Conservation (phyloP, 2,797 vertebrate species). For the Epinephelus awoara region DNA sequence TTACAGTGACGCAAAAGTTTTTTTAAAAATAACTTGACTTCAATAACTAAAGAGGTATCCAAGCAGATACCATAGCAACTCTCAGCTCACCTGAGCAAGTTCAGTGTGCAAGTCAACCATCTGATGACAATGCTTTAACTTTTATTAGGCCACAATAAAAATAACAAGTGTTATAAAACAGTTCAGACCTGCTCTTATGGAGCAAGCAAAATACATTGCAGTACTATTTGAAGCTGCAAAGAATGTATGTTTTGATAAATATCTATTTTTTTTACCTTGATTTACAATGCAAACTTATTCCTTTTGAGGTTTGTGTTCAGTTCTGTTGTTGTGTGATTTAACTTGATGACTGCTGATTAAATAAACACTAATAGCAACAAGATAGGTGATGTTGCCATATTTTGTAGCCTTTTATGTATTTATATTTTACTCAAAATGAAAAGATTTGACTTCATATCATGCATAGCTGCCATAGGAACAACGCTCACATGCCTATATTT, state of each 20-base stretch:
- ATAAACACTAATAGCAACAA: background rate
- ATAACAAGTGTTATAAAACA: slow-evolving; percentile 18
- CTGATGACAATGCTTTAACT: slow-evolving; percentile 28
- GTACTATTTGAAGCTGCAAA: background rate
- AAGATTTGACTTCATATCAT: background rate
- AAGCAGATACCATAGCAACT: slow-evolving; percentile 75
- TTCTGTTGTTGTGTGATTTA: background rate
- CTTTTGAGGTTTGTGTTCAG: background rate
- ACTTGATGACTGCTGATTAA: background rate
- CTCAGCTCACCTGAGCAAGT: slow-evolving; percentile 45
- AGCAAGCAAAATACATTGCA: background rate
- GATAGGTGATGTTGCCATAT: too few species aligned
- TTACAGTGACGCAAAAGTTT: slow-evolving; percentile 42
- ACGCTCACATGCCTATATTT: background rate
- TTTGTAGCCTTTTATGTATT: background rate
- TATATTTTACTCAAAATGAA: background rate
- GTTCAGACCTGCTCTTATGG: background rate
- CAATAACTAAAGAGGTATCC: slow-evolving; percentile 49
- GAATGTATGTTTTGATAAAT: background rate
- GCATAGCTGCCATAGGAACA: background rate
- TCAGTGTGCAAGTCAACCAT: slow-evolving; percentile 31
- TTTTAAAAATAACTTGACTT: slow-evolving; percentile 67
- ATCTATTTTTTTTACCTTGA: background rate
- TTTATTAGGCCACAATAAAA: slow-evolving; percentile 26
- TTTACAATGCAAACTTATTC: background rate